These are phyloP conservation scores for Camponotus floridanus DNA, from an alignment of 1,140 invertebrate species.

Conservation along the genomic window DNA sequence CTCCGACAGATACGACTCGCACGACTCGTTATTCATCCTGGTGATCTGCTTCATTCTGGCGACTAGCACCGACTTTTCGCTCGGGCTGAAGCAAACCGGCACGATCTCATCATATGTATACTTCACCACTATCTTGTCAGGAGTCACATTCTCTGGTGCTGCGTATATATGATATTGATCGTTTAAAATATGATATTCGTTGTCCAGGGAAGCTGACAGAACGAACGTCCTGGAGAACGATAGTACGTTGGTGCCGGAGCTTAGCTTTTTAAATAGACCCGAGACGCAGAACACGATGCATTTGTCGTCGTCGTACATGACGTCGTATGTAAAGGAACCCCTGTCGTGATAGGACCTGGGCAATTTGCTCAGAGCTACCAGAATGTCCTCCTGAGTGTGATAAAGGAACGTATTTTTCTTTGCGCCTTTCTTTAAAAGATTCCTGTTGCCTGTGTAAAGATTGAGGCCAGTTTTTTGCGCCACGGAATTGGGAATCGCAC, in stretches of 20 bases:
- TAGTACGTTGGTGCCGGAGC: slow-evolving; percentile 66
- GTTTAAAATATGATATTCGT: slow-evolving; percentile 83
- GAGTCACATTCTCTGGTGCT: slow-evolving; percentile 47
- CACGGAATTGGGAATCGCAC: slow-evolving; percentile 59
- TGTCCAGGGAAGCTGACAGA: slow-evolving; percentile 71
- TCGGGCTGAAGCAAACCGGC: slow-evolving; percentile 71
- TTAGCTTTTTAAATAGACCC: slow-evolving; percentile 77
- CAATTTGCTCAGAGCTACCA: slow-evolving; percentile 72
- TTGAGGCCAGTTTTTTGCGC: slow-evolving; percentile 52
- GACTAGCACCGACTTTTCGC: slow-evolving; percentile 77
- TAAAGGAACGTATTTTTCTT: slow-evolving; percentile 69
- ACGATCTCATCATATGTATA: slow-evolving; percentile 21
- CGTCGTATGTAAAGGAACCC: slow-evolving; percentile 76
- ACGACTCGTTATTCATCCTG: slow-evolving; percentile 77
- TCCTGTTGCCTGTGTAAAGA: slow-evolving; percentile 63
- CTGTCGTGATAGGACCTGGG: slow-evolving; percentile 80
- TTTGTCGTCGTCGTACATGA: slow-evolving; percentile 73
- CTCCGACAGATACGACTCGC: slow-evolving; percentile 76
- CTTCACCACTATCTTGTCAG: slow-evolving; percentile 59
- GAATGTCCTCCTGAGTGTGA: slow-evolving; percentile 78
- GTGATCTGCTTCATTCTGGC: slow-evolving; percentile 73
- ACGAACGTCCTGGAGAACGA: slow-evolving; percentile 82
- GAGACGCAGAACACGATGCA: slow-evolving; percentile 74
- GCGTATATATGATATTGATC: slow-evolving; percentile 79
- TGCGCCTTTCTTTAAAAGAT: slow-evolving; percentile 46